Evolutionary conservation across 2,797 vertebrate genomes (phyloP), one percentile per base, ranked within the genome.

Genomic region (Sebastes cheni): DNA sequence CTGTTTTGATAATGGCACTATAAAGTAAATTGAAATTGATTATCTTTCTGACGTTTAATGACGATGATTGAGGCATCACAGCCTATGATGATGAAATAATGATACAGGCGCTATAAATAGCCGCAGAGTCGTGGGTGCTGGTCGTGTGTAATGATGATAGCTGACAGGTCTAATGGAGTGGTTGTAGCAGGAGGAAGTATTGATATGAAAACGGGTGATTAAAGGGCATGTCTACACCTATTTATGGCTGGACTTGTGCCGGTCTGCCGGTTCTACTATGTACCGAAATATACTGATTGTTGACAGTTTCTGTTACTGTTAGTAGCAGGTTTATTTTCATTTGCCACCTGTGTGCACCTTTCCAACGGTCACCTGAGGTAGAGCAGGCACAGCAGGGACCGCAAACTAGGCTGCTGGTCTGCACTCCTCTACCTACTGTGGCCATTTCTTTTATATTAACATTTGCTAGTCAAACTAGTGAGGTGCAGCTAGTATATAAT

Each of bases 21-120:
- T 36, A 42, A 64, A 65, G 9, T 61, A 6, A 18, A 72, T 22
- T 61, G 2, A 46, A 16, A 64, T 23, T 16, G 32, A 79, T 75
- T 13, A 13, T 72, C 62, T 66, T 0, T n/a, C 4, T 67, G 64
- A 80, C 13, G 4, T 46, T 67, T 65, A 65, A 58, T 36, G 23
- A 58, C 13, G 23, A 20, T 65, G 56, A 77, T 25, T 39, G 58
- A 69, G 55, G 65, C n/a, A 0, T 62, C 34, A 2, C 20, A 9
- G 2, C 67, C 25, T 61, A 7, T 67, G 67, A 76, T 62, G 83
- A n/a, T 70, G 72, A 75, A 32, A 67, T 68, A 60, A 75, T 52
- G 29, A 50, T 23, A 29, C 67, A 16, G 64, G 16, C 1, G 12
- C 70, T 83, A 85, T 83, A 67, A 83, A 83, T 81, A 83, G 74